These are phyloP conservation scores for Drosophila sp. DNA, from an alignment of 1,140 invertebrate species.

Conservation along the genomic window DNA sequence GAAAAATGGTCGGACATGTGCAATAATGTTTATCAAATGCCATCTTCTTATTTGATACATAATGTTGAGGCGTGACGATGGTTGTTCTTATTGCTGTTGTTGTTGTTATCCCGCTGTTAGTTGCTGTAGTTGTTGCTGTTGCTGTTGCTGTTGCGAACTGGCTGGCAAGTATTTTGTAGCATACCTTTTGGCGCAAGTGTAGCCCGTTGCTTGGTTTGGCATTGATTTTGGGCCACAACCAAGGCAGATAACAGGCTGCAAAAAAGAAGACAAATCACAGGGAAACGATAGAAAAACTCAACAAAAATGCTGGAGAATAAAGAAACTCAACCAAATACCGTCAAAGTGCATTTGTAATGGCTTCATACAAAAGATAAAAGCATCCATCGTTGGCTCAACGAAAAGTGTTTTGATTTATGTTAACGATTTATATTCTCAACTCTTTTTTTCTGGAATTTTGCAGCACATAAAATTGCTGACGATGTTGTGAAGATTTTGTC, in stretches of 20 bases:
- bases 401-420: slow-evolving; percentile 65
- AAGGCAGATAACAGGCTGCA: slow-evolving; percentile 37
- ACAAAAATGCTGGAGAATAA: too few species aligned
- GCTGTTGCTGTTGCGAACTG: slow-evolving; percentile 8
- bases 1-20: slow-evolving; percentile 81
- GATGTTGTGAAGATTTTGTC: slow-evolving; percentile 10
- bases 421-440: slow-evolving; percentile 36
- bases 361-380: slow-evolving; percentile 64
- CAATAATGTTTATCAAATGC: slow-evolving; percentile 81
- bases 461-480: slow-evolving; percentile 30
- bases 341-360: slow-evolving; percentile 73
- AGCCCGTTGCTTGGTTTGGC: slow-evolving; percentile 26
- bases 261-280: slow-evolving; percentile 12
- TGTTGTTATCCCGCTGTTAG: neutral
- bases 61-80: slow-evolving; percentile 41
- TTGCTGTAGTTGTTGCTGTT: slow-evolving; percentile 2
- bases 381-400: slow-evolving; percentile 34
- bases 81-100: slow-evolving; percentile 2
- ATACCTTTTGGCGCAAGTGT: slow-evolving; percentile 22
- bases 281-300: too few species aligned
- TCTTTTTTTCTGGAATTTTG: neutral
- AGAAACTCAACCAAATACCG: slow-evolving; percentile 7
- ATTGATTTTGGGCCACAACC: slow-evolving; percentile 41
- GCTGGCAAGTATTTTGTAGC: slow-evolving; percentile 17
- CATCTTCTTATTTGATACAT: slow-evolving; percentile 58